These are phyloP conservation scores for Tachina lurida DNA, from an alignment of 2,888 invertebrate species.

Conservation along the genomic window DNA sequence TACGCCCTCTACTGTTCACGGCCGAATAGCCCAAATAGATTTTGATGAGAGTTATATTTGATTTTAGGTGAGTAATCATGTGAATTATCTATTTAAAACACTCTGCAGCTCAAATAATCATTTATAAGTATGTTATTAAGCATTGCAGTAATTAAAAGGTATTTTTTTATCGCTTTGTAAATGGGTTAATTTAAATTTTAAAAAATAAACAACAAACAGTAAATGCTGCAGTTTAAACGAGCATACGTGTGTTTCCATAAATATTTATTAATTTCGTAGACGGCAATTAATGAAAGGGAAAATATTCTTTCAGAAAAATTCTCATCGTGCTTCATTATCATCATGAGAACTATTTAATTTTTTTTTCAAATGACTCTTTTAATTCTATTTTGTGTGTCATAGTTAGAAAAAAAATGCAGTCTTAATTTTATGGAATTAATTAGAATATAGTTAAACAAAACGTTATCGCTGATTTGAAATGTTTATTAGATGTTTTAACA, in stretches of 20 bases:
- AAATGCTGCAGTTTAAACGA: constrained; percentile 17
- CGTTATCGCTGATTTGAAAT: neutral
- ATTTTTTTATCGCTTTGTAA: neutral
- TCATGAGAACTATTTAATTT: constrained; percentile 40
- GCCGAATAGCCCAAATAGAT: too few relatives aligned
- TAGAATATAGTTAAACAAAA: neutral
- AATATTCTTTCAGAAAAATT: neutral
- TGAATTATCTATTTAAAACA: too few relatives aligned
- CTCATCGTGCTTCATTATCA: constrained; percentile 15
- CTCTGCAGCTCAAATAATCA: too few relatives aligned
- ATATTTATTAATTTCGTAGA: neutral
- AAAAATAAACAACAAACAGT: neutral
- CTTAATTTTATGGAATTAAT: neutral
- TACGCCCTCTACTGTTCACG: too few relatives aligned
- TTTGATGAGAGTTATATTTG: too few relatives aligned
- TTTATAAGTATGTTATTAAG: too few relatives aligned
- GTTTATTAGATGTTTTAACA: constrained; percentile 3
- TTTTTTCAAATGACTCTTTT: constrained; percentile 12
- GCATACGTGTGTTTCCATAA: constrained; percentile 22
- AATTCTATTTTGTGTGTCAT: constrained; percentile 26
- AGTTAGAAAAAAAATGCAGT: neutral
- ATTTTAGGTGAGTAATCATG: too few relatives aligned
- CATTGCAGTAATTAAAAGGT: too few relatives aligned
- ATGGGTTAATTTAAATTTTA: constrained; percentile 25
- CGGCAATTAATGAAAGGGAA: constrained; percentile 36